Percentiles rank a stretch among this genome's conserved stretches.
Evolutionary conservation across 2,888 invertebrate genomes (phyloP).

Genomic region (Sussaba pulchella): DNA sequence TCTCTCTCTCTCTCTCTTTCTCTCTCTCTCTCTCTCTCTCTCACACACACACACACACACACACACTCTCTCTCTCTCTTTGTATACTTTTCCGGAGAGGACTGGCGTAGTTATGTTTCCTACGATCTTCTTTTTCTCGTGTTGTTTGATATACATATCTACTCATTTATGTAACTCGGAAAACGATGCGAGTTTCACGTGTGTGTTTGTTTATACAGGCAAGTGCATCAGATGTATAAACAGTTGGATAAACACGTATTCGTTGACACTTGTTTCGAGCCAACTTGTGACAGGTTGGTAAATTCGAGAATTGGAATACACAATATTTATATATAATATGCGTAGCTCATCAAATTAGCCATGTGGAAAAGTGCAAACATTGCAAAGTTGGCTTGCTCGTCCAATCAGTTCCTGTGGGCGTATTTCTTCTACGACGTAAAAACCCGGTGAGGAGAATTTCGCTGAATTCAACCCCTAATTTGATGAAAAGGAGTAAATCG

Average conservation of each 20-base stretch:
- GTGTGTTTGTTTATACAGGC: not conserved
- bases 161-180: too few relatives aligned
- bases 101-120: constrained; percentile 43
- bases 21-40: too few relatives aligned
- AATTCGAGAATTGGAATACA: not conserved
- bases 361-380: not conserved
- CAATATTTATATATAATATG: too few relatives aligned
- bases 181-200: constrained; percentile 9
- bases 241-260: not conserved
- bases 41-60: too few relatives aligned
- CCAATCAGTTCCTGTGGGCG: not conserved
- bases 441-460: too few relatives aligned
- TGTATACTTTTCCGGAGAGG: constrained; percentile 29
- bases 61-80: too few relatives aligned
- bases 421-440: too few relatives aligned
- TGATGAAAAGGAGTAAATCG: too few relatives aligned
- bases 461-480: too few relatives aligned
- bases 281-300: constrained; percentile 7
- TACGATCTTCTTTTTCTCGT: not conserved
- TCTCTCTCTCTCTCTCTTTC: too few relatives aligned
- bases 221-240: not conserved
- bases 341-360: constrained; percentile 8
- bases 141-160: not conserved
- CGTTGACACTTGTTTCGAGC: constrained; percentile 2
- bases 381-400: not conserved